A percentile compares a stretch with the other conserved stretches of the same genome.
These are phyloP conservation scores for Nudaria mundana DNA, from an alignment of 2,888 invertebrate species.

Conservation along the genomic window DNA sequence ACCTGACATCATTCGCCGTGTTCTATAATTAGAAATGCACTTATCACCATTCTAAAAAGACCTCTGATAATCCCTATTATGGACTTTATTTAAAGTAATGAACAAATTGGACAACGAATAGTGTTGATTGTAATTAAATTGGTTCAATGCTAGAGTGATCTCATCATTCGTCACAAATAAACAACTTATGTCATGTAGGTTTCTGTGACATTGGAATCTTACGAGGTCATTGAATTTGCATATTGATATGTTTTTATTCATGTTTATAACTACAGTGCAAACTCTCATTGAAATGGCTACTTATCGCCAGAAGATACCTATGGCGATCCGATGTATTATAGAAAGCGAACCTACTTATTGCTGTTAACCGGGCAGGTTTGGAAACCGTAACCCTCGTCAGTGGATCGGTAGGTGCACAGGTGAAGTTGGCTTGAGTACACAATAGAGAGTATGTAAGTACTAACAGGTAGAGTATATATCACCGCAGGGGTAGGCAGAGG, in stretches of 20 bases:
- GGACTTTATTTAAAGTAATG: conserved; percentile 31
- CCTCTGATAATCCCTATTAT: conserved; percentile 43
- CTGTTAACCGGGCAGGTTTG: no score
- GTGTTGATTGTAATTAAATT: conserved; percentile 41
- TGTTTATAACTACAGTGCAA: no score
- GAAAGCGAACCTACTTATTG: no score
- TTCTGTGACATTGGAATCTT: conserved; percentile 33
- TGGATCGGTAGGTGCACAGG: no score
- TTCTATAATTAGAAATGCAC: conserved; percentile 70
- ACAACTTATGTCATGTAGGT: conserved; percentile 39
- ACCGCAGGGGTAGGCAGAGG: no score
- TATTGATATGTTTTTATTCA: neutral
- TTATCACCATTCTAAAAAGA: conserved; percentile 41
- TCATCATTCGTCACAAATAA: conserved; percentile 46
- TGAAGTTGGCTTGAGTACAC: no score
- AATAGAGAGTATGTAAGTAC: no score
- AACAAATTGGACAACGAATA: conserved; percentile 26
- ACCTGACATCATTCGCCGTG: conserved; percentile 62
- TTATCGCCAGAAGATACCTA: no score
- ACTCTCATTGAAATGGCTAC: no score
- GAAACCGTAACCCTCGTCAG: no score
- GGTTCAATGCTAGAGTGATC: conserved; percentile 59
- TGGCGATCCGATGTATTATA: no score
- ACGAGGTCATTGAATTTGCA: conserved; percentile 7
- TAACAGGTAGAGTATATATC: no score